Evolutionary conservation across 1,140 invertebrate genomes (phyloP).

Genomic region (Kradibia gibbosae): DNA sequence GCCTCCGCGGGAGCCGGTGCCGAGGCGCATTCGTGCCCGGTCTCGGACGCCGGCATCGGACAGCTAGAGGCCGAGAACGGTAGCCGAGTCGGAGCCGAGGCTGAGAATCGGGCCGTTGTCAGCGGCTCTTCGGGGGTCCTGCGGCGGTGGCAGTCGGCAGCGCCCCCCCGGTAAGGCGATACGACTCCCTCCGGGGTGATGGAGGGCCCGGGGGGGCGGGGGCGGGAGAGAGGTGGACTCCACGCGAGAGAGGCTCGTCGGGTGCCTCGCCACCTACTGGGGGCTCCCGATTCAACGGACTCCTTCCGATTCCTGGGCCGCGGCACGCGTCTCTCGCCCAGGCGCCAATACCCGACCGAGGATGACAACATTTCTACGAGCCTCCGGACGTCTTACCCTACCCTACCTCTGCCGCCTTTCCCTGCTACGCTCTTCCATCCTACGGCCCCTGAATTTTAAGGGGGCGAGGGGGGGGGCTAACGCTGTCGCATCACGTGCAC

Average conservation of each 20-base stretch:
- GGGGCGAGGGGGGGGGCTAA: too few relatives aligned
- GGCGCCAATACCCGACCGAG: slow-evolving; percentile 29
- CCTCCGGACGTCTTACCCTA: too few relatives aligned
- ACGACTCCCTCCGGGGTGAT: slow-evolving; percentile 14
- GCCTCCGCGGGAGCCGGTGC: too few relatives aligned
- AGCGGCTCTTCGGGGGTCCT: slow-evolving; percentile 43
- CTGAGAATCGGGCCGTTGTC: slow-evolving; percentile 55
- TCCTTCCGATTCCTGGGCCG: slow-evolving; percentile 13
- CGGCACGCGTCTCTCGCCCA: slow-evolving; percentile 47
- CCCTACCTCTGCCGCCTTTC: too few relatives aligned
- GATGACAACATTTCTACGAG: slow-evolving; percentile 27
- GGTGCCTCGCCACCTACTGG: slow-evolving; percentile 61
- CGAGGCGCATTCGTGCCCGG: not conserved
- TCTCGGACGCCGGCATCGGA: not conserved
- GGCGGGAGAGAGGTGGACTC: slow-evolving; percentile 51
- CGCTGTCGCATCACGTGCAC: too few relatives aligned
- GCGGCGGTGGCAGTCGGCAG: slow-evolving; percentile 51
- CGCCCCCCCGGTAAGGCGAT: slow-evolving; percentile 62
- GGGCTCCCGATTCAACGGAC: slow-evolving; percentile 13
- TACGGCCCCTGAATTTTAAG: too few relatives aligned
- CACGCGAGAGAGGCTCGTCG: slow-evolving; percentile 57
- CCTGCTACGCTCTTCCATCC: too few relatives aligned
- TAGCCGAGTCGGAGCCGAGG: slow-evolving; percentile 59
- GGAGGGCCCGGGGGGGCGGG: too few relatives aligned
- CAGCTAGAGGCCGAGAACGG: slow-evolving; percentile 52